Conservation (phyloP, 2,113 vertebrate genomes). For the Lonchura striata region DNA sequence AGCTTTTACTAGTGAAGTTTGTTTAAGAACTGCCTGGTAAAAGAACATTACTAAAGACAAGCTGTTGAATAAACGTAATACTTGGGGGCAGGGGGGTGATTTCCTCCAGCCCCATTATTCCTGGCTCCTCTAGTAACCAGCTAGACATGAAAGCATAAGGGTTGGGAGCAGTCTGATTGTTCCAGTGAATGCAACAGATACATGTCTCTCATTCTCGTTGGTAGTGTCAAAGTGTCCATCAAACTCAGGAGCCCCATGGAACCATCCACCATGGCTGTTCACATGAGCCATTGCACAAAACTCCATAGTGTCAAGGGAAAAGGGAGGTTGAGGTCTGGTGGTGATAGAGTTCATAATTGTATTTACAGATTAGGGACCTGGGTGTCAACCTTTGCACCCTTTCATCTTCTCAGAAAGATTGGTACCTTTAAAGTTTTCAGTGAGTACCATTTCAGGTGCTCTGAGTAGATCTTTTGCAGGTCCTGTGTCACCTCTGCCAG, state of each 20-base stretch:
- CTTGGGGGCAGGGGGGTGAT: neutral
- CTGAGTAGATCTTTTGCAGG: neutral
- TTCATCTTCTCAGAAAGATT: neutral
- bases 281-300: neutral
- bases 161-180: neutral
- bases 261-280: neutral
- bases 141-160: neutral
- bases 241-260: neutral
- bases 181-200: neutral
- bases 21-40: neutral
- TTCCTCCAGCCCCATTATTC: neutral
- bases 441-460: neutral
- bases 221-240: neutral
- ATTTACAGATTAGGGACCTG: neutral
- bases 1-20: neutral
- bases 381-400: neutral
- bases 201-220: rapidly evolving
- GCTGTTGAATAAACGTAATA: neutral
- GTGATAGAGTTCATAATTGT: neutral
- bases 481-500: neutral
- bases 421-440: neutral
- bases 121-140: neutral
- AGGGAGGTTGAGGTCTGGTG: neutral
- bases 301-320: neutral
- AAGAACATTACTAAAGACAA: neutral